phyloP scores from a whole-genome alignment of 2,113 vertebrate genomes.

The Macquaria ambigua region DNA sequence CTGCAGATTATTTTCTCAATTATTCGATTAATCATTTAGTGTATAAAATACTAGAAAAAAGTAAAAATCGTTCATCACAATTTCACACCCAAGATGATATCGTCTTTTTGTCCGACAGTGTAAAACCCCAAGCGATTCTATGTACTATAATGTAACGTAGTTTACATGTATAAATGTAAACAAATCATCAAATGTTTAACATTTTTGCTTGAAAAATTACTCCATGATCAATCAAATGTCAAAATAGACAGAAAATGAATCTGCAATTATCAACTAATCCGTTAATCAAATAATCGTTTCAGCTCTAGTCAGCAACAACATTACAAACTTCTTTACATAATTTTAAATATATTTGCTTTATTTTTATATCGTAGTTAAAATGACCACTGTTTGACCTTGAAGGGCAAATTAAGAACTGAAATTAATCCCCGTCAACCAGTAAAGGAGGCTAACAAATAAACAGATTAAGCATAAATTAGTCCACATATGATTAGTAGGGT shows the following conservation, averaged over 20 bases:
- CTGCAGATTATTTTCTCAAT: background rate
- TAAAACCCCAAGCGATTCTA: background rate
- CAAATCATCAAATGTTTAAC: background rate
- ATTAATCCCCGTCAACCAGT: background rate
- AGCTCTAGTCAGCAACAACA: background rate
- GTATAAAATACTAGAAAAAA: background rate
- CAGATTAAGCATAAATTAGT: background rate
- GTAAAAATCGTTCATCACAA: background rate
- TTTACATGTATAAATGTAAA: no score
- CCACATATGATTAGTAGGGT: accelerated
- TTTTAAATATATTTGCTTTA: background rate
- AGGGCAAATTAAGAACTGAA: background rate
- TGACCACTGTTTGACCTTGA: constrained; percentile 49
- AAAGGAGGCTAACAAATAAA: background rate
- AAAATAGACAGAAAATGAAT: background rate
- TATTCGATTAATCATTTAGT: background rate
- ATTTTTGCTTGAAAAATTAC: background rate
- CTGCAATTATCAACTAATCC: background rate
- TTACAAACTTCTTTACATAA: background rate
- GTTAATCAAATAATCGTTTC: background rate
- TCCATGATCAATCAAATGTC: background rate
- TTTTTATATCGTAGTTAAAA: background rate
- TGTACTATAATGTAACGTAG: no score
- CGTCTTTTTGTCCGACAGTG: background rate
- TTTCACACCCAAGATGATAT: background rate